phyloP scores from a whole-genome alignment of 1,140 invertebrate genomes.

The Mya arenaria region DNA sequence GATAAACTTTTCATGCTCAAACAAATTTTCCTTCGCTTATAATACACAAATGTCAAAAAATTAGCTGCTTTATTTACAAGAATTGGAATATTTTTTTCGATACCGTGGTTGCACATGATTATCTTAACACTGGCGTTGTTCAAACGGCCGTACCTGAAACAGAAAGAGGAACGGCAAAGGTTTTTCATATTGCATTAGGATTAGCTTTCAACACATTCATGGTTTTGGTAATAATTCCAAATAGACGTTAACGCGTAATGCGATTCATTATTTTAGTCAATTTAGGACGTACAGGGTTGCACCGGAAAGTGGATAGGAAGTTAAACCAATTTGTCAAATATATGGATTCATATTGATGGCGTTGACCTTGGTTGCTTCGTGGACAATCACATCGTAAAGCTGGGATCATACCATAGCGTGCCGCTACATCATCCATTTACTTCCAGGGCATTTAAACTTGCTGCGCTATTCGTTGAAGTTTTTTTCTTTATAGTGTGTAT shows the following conservation, averaged over 20 bases:
- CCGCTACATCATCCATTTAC: conserved; percentile 75
- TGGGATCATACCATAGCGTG: conserved; percentile 77
- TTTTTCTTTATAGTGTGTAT: conserved; percentile 61
- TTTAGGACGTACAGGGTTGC: conserved; percentile 69
- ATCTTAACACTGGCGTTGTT: not conserved
- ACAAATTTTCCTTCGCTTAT: not conserved
- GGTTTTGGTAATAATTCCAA: conserved; percentile 74
- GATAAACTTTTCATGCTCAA: conserved; percentile 30
- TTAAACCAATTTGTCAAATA: conserved; percentile 59
- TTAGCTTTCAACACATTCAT: conserved; percentile 72
- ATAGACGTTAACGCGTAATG: conserved; percentile 71
- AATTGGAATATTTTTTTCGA: conserved; percentile 4
- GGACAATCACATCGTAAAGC: conserved; percentile 75
- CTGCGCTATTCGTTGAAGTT: conserved; percentile 66
- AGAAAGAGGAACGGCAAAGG: conserved; percentile 65
- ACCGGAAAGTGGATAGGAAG: conserved; percentile 68
- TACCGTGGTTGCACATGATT: not conserved
- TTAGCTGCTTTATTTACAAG: not conserved
- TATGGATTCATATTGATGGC: conserved; percentile 65
- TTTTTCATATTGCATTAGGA: conserved; percentile 67
- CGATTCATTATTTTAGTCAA: conserved; percentile 74
- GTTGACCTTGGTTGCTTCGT: conserved; percentile 65
- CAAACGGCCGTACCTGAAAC: conserved; percentile 52
- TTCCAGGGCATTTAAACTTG: conserved; percentile 70
- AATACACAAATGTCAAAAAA: not conserved